Evolutionary conservation across 2,888 invertebrate species (phyloP).

Genomic region (Sepiola atlantica): DNA sequence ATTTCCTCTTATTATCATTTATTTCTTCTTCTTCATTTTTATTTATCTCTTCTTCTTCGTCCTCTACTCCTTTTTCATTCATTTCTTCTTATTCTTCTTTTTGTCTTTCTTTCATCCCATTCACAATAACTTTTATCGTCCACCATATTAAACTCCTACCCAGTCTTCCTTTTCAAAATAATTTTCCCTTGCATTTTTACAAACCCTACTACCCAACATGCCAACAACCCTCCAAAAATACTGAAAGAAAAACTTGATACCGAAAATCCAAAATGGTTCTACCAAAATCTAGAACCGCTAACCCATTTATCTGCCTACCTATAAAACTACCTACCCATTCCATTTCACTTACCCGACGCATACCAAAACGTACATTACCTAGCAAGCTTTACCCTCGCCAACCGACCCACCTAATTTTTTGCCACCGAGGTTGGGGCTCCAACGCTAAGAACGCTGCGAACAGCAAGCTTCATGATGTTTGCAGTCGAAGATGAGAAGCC

Average conservation of each 20-base stretch:
- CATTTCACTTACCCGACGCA: neutral
- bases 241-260: neutral
- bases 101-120: no score
- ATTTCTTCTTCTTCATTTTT: no score
- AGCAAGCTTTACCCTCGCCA: neutral
- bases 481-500: neutral
- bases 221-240: no score
- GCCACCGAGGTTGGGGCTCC: neutral
- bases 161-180: no score
- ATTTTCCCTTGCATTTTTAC: no score
- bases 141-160: no score
- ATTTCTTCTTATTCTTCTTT: no score
- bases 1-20: no score
- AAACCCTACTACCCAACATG: no score
- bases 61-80: no score
- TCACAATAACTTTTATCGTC: no score
- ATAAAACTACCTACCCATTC: neutral
- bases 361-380: conserved; percentile 21
- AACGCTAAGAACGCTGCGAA: neutral
- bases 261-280: neutral
- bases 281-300: conserved; percentile 9
- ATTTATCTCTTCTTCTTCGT: no score
- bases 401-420: neutral
- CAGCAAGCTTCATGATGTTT: neutral
- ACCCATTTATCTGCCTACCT: conserved; percentile 10